Evolutionary conservation across 2,113 vertebrate genomes (phyloP).

Genomic region (Bambusicola thoracicus): DNA sequence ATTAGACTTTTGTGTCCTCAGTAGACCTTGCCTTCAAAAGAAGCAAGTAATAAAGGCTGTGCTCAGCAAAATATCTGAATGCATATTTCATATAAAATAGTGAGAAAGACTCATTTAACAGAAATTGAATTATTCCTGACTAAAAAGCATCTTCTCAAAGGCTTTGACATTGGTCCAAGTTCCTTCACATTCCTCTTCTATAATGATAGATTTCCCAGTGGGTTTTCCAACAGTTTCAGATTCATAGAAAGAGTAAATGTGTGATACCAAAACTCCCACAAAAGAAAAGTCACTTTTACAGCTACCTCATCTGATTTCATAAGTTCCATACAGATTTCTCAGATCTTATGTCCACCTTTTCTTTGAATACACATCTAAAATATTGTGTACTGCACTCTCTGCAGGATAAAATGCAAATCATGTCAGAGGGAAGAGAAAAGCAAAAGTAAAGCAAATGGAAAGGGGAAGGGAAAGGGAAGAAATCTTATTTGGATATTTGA

Average conservation of each 20-base stretch:
- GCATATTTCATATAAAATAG: background rate
- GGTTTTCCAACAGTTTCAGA: background rate
- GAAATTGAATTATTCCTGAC: background rate
- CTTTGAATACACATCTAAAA: background rate
- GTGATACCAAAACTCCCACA: background rate
- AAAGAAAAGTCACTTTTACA: background rate
- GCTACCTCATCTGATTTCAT: background rate
- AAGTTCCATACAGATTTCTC: rapidly evolving
- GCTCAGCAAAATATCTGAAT: background rate
- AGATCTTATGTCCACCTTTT: background rate
- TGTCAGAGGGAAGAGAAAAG: rapidly evolving
- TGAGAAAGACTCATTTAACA: background rate
- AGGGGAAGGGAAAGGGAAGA: background rate
- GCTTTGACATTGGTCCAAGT: background rate
- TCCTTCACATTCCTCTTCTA: background rate
- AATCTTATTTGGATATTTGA: background rate
- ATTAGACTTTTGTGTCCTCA: background rate
- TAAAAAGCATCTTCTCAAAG: background rate
- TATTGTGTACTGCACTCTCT: conserved; percentile 28
- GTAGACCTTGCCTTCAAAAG: background rate
- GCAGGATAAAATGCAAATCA: background rate
- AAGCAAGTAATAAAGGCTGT: rapidly evolving
- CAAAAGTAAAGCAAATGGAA: background rate
- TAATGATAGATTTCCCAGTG: background rate
- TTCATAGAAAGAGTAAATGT: background rate